Evolutionary conservation across 2,797 vertebrate genomes (phyloP).

Genomic region (Phylloscopus collybita): DNA sequence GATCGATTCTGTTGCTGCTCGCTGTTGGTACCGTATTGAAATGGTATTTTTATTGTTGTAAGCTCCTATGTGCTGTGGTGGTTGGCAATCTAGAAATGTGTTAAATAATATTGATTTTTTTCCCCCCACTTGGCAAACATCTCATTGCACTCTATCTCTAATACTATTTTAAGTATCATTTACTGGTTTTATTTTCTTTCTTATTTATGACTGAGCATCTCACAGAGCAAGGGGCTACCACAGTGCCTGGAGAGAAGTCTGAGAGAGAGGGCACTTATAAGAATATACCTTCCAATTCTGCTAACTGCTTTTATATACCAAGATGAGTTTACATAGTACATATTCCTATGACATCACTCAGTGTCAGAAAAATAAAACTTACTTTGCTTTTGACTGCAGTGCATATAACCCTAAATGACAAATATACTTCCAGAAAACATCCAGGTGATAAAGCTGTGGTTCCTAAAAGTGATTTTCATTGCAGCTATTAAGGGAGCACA

Average conservation of each 20-base stretch:
- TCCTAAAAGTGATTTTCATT: not conserved
- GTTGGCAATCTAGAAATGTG: conserved; percentile 58
- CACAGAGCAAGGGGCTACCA: not conserved
- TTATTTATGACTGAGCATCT: conserved; percentile 1
- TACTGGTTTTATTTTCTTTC: conserved; percentile 47
- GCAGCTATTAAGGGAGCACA: not conserved
- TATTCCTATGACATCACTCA: not conserved
- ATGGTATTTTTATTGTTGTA: conserved; percentile 60
- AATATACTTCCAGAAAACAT: not conserved
- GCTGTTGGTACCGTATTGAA: conserved; percentile 10
- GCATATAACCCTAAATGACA: not conserved
- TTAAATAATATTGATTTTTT: conserved; percentile 68
- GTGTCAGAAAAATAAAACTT: not conserved
- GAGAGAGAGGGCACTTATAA: not conserved
- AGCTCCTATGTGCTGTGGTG: not conserved
- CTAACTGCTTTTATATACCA: not conserved
- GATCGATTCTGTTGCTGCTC: conserved; percentile 53
- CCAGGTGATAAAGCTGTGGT: not conserved
- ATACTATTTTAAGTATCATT: conserved; percentile 50
- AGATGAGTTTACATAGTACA: not conserved
- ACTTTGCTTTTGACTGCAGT: not conserved
- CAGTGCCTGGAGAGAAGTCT: not conserved
- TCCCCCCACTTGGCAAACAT: conserved; percentile 11
- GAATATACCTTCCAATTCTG: not conserved
- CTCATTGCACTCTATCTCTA: conserved; percentile 27